Evolutionary conservation across 37 sponge, comb jelly and placozoan species (phyloP).

Genomic region (Ephydatia muelleri): DNA sequence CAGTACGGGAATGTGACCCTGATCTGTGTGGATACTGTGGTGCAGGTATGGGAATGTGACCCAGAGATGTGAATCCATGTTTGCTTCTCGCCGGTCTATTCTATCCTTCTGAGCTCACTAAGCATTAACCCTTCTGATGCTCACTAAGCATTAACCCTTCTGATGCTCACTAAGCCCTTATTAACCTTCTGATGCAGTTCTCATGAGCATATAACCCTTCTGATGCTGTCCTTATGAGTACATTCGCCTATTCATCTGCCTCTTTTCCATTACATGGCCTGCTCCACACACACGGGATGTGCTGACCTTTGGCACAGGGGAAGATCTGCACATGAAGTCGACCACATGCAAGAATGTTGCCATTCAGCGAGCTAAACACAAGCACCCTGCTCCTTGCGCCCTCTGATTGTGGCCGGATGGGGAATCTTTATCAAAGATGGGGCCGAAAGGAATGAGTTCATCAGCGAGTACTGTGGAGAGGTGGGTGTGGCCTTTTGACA

Average conservation of each 20-base stretch:
- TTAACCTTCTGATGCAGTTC: too few relatives aligned
- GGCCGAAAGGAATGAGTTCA: constrained; percentile 94
- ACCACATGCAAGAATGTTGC: constrained; percentile 87
- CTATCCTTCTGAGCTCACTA: too few relatives aligned
- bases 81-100: not conserved
- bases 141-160: too few relatives aligned
- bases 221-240: not conserved
- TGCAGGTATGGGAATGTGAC: constrained; percentile 66
- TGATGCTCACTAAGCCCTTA: too few relatives aligned
- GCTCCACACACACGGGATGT: too few relatives aligned
- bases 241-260: too few relatives aligned
- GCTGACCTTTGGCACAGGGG: constrained; percentile 37
- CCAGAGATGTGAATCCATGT: too few relatives aligned
- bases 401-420: constrained; percentile 99
- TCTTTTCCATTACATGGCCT: too few relatives aligned
- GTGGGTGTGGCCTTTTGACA: constrained; percentile 39
- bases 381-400: constrained; percentile 94
- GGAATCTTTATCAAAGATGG: constrained; percentile 93
- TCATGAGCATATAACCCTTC: too few relatives aligned
- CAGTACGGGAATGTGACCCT: constrained; percentile 96
- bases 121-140: too few relatives aligned
- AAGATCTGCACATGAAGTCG: constrained; percentile 28
- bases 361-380: constrained; percentile 87
- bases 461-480: constrained; percentile 99
- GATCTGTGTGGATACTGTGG: constrained; percentile 94